phyloP scores from a whole-genome alignment of 2,888 invertebrate genomes.

The Leptinotarsa juncta region DNA sequence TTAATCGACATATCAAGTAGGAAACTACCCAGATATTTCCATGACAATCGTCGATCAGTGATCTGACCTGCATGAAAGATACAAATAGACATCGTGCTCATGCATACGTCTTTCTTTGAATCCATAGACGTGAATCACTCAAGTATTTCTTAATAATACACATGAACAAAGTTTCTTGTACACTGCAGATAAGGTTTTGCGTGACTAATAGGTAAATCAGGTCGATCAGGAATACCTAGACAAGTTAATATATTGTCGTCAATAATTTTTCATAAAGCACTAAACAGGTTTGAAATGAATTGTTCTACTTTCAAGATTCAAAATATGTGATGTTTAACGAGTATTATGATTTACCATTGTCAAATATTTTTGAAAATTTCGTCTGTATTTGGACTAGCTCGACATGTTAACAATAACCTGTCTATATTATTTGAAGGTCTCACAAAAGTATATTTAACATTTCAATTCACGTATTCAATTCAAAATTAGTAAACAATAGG shows the following conservation, averaged over 20 bases:
- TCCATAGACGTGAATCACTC: background rate
- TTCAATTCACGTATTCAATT: no score
- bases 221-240: background rate
- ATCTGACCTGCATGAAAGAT: background rate
- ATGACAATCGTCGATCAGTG: background rate
- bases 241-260: no score
- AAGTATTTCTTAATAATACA: background rate
- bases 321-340: no score
- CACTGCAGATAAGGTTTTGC: background rate
- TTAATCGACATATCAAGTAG: no score
- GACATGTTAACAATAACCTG: background rate
- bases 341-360: background rate
- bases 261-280: no score
- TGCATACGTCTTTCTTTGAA: background rate
- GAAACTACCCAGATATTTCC: no score
- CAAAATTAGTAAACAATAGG: no score
- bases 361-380: background rate
- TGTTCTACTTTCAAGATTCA: no score
- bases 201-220: constrained; percentile 5
- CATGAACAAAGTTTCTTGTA: background rate
- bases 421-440: no score
- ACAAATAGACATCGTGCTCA: background rate
- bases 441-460: no score
- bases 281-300: no score
- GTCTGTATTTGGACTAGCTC: background rate